Conservation (phyloP, 2,113 vertebrate species). For the Chionis minor region DNA sequence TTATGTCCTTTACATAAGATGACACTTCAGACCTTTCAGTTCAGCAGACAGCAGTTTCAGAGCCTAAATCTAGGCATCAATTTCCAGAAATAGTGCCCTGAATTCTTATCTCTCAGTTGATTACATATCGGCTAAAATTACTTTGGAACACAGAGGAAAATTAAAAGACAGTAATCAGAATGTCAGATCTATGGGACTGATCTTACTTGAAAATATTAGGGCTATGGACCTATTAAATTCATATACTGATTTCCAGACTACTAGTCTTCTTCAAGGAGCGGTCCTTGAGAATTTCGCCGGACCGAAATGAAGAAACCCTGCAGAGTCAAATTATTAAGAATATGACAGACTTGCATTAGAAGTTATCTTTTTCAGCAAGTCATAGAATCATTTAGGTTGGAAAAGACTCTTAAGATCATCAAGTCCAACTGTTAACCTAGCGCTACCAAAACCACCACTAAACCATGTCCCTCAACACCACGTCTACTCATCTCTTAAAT, state of each 20-base stretch:
- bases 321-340: neutral
- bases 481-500: neutral
- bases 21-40: neutral
- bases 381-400: neutral
- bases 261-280: neutral
- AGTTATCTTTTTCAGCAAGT: neutral
- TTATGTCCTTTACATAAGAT: neutral
- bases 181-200: neutral
- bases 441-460: neutral
- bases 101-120: constrained; percentile 43
- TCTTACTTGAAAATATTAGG: neutral
- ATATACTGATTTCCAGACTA: neutral
- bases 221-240: neutral
- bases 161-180: constrained; percentile 20
- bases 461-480: neutral
- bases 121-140: constrained; percentile 18
- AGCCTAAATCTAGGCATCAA: constrained; percentile 3
- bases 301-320: neutral
- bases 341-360: neutral
- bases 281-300: neutral
- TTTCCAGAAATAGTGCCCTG: constrained; percentile 24
- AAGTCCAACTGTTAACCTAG: neutral
- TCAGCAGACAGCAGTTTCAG: neutral
- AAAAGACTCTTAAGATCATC: neutral
- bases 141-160: neutral